Percentiles rank a stretch among this genome's conserved stretches.
These are phyloP conservation scores for Acipenser transmontanus DNA, from an alignment of 2,797 vertebrate genomes.

Conservation along the genomic window DNA sequence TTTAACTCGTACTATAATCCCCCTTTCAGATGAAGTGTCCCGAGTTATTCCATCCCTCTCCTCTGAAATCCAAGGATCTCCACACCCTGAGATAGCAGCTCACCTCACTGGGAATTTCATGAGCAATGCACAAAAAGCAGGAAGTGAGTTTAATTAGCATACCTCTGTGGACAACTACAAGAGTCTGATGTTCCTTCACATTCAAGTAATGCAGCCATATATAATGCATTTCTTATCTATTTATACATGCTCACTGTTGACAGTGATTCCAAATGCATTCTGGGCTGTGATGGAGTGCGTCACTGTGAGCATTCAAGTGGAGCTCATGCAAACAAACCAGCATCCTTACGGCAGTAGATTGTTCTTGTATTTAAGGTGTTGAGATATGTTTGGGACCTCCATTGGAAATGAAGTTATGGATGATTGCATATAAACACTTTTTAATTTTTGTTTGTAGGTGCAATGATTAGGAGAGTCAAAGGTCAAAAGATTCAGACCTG, in stretches of 20 bases:
- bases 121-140: constrained; percentile 25
- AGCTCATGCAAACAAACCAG: too few relatives aligned
- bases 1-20: too few relatives aligned
- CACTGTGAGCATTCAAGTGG: too few relatives aligned
- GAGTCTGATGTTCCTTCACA: too few relatives aligned
- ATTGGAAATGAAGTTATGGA: neutral
- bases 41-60: constrained; percentile 53
- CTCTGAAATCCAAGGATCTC: constrained; percentile 42
- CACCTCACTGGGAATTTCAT: constrained; percentile 75
- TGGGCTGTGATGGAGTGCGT: too few relatives aligned
- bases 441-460: constrained; percentile 28
- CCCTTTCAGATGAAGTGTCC: constrained; percentile 55
- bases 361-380: too few relatives aligned
- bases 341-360: too few relatives aligned
- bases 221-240: too few relatives aligned
- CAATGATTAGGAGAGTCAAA: constrained; percentile 43
- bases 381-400: neutral
- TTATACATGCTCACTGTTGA: too few relatives aligned
- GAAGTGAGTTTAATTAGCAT: neutral
- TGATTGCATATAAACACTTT: neutral
- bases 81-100: constrained; percentile 58
- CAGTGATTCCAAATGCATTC: too few relatives aligned
- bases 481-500: constrained; percentile 86
- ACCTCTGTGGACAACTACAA: too few relatives aligned
- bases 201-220: too few relatives aligned